Evolutionary conservation across 2,113 vertebrate species (phyloP).

Genomic region (Neotoma lepida): DNA sequence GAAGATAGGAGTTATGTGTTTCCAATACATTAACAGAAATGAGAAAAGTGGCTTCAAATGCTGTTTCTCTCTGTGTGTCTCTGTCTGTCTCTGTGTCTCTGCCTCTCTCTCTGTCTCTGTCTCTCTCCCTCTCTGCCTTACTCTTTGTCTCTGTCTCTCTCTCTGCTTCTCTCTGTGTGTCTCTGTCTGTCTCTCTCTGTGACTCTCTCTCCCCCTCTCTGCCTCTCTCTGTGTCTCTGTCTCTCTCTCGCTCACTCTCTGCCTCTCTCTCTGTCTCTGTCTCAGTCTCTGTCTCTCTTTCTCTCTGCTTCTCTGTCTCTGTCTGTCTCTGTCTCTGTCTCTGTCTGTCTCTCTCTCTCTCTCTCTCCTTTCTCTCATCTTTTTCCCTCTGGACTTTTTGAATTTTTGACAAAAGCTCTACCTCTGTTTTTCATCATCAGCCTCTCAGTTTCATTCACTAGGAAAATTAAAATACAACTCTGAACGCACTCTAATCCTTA

Average conservation of each 20-base stretch:
- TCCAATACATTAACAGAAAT: constrained; percentile 30
- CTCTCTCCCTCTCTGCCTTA: too few relatives aligned
- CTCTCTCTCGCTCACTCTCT: too few relatives aligned
- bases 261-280: too few relatives aligned
- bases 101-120: background rate
- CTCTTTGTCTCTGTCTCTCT: too few relatives aligned
- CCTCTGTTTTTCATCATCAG: background rate
- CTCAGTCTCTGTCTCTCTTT: too few relatives aligned
- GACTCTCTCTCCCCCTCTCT: too few relatives aligned
- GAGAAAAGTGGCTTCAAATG: background rate
- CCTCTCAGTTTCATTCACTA: background rate
- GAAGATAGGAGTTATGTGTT: background rate
- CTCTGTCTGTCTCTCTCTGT: too few relatives aligned
- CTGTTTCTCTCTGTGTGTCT: background rate
- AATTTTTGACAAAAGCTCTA: background rate
- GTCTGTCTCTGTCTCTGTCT: accelerated
- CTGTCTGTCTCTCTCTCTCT: too few relatives aligned
- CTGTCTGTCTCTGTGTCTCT: background rate
- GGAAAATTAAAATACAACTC: background rate
- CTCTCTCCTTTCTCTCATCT: background rate
- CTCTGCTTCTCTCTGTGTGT: too few relatives aligned
- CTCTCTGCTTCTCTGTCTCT: too few relatives aligned
- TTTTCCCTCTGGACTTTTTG: background rate
- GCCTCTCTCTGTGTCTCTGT: too few relatives aligned
- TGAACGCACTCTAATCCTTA: background rate